Evolutionary conservation across 1,140 invertebrate species (phyloP), one percentile per base, ranked within the genome.

Genomic region (Drosophila watanabei): DNA sequence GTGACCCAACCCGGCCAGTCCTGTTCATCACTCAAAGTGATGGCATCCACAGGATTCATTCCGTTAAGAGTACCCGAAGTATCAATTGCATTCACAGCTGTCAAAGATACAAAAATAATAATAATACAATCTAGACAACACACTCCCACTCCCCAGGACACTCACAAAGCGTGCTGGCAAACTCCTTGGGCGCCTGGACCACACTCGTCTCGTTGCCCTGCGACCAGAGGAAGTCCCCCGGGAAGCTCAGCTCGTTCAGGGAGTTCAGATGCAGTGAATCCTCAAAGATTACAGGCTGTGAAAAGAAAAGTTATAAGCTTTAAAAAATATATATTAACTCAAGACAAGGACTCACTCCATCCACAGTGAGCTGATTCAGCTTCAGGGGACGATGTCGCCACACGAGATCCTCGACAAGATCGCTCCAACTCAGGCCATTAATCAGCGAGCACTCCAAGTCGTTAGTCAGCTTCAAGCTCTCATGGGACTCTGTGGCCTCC

Each of bases 171-270:
- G 73, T 87, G 30, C 72, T 63, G 5, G 32, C 80, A 61, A 94
- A 94, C 54, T 80, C 87, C 72, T 94, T 94, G 39, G 81, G 66
- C 0, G 91, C 93, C 51, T 76, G 70, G n/a, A 94, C 79, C 16
- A 83, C 75, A 20, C 64, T 84, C 18, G 86, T 76, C n/a, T 77
- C 54, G 9, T 81, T 82, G 37, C 81, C 88, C 54, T 84, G 90
- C 1, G 83, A 80, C 69, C 92, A 91, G 1, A 94, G 72, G 66
- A 91, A 94, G 18, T 94, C 94, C 14, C 92, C 79, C 0, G 94
- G 94, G 79, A 94, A 95, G 63, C 77, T 89, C 4, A 94, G 64
- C 13, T 80, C 72, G 75, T 95, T 94, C n/a, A 95, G 84, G 33
- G 76, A 75, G 18, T 79, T 69, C 20, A 93, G 82, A 24, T 87